Evolutionary conservation across 2,113 vertebrate genomes (phyloP).

Genomic region (Dasyurus viverrinus): DNA sequence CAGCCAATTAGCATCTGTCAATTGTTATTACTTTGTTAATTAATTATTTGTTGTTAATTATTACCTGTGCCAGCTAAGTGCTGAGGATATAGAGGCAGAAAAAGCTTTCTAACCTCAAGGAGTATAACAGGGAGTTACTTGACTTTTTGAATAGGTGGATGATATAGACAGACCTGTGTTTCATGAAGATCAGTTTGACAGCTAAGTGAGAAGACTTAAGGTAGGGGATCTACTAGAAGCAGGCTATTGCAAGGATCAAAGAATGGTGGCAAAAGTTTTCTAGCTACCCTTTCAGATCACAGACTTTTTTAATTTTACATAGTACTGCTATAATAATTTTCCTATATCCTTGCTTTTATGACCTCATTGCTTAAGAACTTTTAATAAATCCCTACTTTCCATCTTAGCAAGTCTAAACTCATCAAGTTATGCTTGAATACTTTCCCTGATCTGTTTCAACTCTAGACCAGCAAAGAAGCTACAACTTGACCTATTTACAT

Average conservation of each 20-base stretch:
- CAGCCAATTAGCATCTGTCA: background rate
- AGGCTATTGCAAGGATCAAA: background rate
- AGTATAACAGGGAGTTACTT: background rate
- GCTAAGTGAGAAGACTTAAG: background rate
- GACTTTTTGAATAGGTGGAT: background rate
- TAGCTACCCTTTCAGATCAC: background rate
- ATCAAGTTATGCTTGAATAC: background rate
- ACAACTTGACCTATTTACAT: background rate
- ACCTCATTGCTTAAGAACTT: background rate
- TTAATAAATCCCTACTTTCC: background rate
- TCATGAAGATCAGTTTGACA: background rate
- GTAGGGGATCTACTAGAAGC: background rate
- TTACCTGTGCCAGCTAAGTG: background rate
- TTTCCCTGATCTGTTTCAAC: background rate
- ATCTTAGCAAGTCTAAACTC: background rate
- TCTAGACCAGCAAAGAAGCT: background rate
- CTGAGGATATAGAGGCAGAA: background rate
- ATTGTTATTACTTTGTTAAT: too few relatives aligned
- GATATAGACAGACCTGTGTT: background rate
- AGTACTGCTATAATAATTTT: background rate
- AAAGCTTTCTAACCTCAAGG: background rate
- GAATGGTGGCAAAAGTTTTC: background rate
- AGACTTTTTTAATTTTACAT: background rate
- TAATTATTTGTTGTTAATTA: too few relatives aligned
- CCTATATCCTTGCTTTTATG: background rate